These are phyloP conservation scores for Battus philenor DNA, from an alignment of 1,140 invertebrate genomes.

Conservation along the genomic window DNA sequence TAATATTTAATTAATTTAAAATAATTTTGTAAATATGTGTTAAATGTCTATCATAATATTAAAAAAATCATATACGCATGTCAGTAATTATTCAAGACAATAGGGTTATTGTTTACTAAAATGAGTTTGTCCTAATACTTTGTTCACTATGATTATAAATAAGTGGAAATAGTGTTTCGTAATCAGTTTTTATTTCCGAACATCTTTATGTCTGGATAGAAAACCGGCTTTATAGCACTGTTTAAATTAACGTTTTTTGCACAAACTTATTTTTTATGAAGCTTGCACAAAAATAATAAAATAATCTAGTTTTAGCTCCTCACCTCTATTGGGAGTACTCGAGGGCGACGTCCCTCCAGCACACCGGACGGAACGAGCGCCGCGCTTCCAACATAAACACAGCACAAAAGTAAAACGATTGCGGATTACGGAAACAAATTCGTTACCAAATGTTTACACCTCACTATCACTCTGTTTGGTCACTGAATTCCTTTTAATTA, in stretches of 20 bases:
- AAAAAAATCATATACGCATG: too few species aligned
- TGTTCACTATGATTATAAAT: too few species aligned
- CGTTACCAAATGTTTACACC: conserved; percentile 37
- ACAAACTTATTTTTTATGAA: background rate
- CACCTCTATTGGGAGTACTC: conserved; percentile 59
- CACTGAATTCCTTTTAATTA: conserved; percentile 63
- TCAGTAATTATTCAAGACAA: too few species aligned
- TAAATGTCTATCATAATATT: too few species aligned
- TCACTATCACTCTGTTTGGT: conserved; percentile 47
- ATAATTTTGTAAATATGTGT: too few species aligned
- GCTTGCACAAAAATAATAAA: conserved; percentile 32
- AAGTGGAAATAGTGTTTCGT: conserved; percentile 19
- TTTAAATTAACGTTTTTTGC: conserved; percentile 28
- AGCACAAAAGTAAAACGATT: conserved; percentile 58
- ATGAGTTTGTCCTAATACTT: too few species aligned
- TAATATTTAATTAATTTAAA: too few species aligned
- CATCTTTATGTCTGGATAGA: conserved; percentile 25
- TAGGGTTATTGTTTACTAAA: too few species aligned
- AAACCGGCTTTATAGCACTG: conserved; percentile 36
- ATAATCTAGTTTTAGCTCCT: conserved; percentile 43
- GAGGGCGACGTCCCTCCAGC: conserved; percentile 69
- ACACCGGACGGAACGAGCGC: conserved; percentile 54
- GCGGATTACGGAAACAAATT: conserved; percentile 33
- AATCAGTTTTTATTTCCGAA: conserved; percentile 36
- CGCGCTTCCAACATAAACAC: conserved; percentile 70